Percentiles rank a stretch among this genome's conserved stretches.
Evolutionary conservation across 2,888 invertebrate genomes (phyloP).

Genomic region (Agonopterix subpropinquella): DNA sequence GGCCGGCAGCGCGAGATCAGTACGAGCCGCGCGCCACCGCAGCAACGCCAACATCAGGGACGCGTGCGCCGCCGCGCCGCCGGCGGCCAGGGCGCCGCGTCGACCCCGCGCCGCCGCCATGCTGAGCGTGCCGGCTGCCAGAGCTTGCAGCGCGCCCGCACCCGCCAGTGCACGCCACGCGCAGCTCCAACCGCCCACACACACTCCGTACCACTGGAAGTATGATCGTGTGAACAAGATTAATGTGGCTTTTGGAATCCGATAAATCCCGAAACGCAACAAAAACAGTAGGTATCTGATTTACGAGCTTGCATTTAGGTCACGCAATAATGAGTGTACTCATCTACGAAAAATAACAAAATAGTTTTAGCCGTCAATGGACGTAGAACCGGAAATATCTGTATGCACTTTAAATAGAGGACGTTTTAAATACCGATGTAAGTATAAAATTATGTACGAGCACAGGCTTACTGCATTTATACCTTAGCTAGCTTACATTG

Average conservation of each 20-base stretch:
- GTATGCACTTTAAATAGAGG: no score
- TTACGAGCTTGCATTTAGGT: no score
- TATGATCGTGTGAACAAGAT: slow-evolving; percentile 9
- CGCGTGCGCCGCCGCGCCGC: slow-evolving; percentile 87
- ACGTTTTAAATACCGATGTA: no score
- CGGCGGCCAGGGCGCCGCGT: slow-evolving; percentile 84
- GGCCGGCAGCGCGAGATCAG: slow-evolving; percentile 87
- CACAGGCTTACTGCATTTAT: no score
- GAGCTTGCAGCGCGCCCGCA: slow-evolving; percentile 83
- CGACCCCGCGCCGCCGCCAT: slow-evolving; percentile 85
- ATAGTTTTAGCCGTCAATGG: no score
- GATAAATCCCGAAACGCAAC: no score
- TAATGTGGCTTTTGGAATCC: neutral
- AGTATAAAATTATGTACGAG: no score
- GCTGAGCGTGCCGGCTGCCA: slow-evolving; percentile 87
- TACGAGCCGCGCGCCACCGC: slow-evolving; percentile 87
- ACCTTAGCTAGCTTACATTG: no score
- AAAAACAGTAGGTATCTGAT: no score
- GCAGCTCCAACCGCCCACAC: slow-evolving; percentile 84
- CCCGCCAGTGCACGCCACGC: slow-evolving; percentile 84
- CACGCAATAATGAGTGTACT: no score
- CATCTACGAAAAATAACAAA: no score
- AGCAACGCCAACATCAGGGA: slow-evolving; percentile 85
- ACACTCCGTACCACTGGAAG: slow-evolving; percentile 92
- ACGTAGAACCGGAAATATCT: no score